These are phyloP conservation scores for Megathymus violae DNA, from an alignment of 1,140 invertebrate genomes.

Conservation along the genomic window DNA sequence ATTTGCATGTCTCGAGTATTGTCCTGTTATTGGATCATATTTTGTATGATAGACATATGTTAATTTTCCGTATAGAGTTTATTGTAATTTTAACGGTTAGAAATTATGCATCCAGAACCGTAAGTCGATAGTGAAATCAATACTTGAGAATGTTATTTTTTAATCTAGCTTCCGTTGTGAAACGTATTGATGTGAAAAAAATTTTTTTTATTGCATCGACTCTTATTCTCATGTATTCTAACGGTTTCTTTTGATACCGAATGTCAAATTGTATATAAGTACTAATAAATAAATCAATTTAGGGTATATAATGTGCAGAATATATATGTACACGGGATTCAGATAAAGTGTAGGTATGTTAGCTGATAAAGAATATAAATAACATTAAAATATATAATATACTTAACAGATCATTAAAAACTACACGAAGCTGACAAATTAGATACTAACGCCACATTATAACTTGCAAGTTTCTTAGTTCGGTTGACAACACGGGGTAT, in stretches of 20 bases:
- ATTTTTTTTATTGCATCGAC: constrained; percentile 41
- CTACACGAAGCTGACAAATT: too few species aligned
- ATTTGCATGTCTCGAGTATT: constrained; percentile 68
- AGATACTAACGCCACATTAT: too few species aligned
- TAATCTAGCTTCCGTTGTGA: constrained; percentile 67
- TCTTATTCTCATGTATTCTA: constrained; percentile 60
- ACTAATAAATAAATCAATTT: too few species aligned
- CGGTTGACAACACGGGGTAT: too few species aligned
- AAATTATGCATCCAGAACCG: constrained; percentile 44
- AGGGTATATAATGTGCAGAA: too few species aligned
- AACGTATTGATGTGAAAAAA: constrained; percentile 67
- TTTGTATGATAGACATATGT: constrained; percentile 74
- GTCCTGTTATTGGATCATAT: constrained; percentile 72
- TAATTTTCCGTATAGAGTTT: constrained; percentile 59
- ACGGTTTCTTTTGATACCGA: constrained; percentile 51
- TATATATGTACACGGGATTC: too few species aligned
- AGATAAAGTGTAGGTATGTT: too few species aligned
- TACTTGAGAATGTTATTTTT: constrained; percentile 72
- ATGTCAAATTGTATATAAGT: too few species aligned
- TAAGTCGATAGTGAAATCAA: constrained; percentile 40
- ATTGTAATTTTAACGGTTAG: constrained; percentile 51
- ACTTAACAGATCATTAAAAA: too few species aligned
- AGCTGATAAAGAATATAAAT: too few species aligned
- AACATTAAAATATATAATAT: too few species aligned
- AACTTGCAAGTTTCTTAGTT: too few species aligned